These are phyloP conservation scores for Ectemnius lituratus DNA, from an alignment of 2,888 invertebrate species.

Conservation along the genomic window DNA sequence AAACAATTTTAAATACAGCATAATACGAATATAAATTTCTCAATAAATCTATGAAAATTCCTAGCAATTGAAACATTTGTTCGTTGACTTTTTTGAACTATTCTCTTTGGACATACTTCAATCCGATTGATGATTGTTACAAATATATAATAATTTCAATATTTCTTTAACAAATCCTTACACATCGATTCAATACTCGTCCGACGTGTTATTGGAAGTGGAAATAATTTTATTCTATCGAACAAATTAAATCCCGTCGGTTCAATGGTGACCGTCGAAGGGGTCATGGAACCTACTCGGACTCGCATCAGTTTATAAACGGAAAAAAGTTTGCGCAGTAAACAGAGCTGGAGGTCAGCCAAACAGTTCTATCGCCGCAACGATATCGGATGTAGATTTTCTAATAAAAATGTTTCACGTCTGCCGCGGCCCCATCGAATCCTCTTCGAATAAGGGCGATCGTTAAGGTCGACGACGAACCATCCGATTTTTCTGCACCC, in stretches of 20 bases:
- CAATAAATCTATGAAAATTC: too few relatives aligned
- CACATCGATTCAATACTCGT: too few relatives aligned
- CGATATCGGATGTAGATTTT: constrained; percentile 39
- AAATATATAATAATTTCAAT: too few relatives aligned
- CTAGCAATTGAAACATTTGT: too few relatives aligned
- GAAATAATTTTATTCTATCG: background rate
- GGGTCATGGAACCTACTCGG: constrained; percentile 19
- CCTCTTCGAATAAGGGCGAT: background rate
- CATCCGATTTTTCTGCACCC: constrained; percentile 5
- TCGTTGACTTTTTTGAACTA: too few relatives aligned
- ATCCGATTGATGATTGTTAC: too few relatives aligned
- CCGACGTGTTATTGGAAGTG: too few relatives aligned
- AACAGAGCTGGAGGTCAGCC: constrained; percentile 47
- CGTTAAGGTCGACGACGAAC: background rate
- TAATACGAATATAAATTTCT: too few relatives aligned
- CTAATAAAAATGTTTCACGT: constrained; percentile 35
- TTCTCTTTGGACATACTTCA: too few relatives aligned
- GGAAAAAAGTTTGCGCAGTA: constrained; percentile 29
- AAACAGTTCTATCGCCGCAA: constrained; percentile 40
- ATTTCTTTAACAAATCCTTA: too few relatives aligned
- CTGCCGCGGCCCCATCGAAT: background rate
- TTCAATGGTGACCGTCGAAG: constrained; percentile 1
- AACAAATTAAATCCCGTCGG: background rate
- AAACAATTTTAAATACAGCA: too few relatives aligned
- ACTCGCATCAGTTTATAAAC: constrained; percentile 33